Conservation (phyloP, 2,113 vertebrate species). For the Paradoxurus hermaphroditus region DNA sequence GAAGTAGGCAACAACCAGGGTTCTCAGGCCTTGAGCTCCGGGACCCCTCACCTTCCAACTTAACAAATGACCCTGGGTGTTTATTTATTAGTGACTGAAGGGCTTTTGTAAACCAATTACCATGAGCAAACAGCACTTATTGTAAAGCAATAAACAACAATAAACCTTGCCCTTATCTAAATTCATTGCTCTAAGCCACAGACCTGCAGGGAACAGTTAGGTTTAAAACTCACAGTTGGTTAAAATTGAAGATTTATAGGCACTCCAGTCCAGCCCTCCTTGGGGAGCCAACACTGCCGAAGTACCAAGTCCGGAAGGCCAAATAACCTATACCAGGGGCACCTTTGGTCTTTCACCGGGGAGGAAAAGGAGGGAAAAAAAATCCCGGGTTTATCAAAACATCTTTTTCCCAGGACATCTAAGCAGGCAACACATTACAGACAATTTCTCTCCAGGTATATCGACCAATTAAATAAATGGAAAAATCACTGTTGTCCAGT, state of each 20-base stretch:
- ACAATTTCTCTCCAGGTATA: not conserved
- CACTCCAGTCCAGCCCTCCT: not conserved
- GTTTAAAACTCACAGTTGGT: constrained; percentile 42
- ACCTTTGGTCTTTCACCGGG: not conserved
- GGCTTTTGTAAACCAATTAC: constrained; percentile 59
- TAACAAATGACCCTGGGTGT: constrained; percentile 39
- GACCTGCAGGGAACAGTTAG: constrained; percentile 35
- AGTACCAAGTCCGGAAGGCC: not conserved
- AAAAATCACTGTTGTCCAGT: not conserved
- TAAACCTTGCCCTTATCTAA: constrained; percentile 56
- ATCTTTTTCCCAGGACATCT: not conserved
- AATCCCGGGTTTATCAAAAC: not conserved
- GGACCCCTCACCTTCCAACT: constrained; percentile 1
- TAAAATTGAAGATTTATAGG: constrained; percentile 36
- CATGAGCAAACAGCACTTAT: constrained; percentile 48
- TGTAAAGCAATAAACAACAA: constrained; percentile 63
- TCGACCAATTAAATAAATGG: constrained; percentile 1
- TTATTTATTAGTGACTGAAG: constrained; percentile 49
- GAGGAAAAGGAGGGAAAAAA: not conserved
- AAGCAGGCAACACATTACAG: not conserved
- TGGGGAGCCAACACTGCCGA: not conserved
- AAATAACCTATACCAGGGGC: not conserved
- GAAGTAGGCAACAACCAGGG: not conserved
- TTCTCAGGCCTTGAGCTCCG: not conserved
- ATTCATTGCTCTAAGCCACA: constrained; percentile 49